Base-by-base conservation (phyloP, 2,797 vertebrate genomes). In the Gallinago nigripennis region DNA sequence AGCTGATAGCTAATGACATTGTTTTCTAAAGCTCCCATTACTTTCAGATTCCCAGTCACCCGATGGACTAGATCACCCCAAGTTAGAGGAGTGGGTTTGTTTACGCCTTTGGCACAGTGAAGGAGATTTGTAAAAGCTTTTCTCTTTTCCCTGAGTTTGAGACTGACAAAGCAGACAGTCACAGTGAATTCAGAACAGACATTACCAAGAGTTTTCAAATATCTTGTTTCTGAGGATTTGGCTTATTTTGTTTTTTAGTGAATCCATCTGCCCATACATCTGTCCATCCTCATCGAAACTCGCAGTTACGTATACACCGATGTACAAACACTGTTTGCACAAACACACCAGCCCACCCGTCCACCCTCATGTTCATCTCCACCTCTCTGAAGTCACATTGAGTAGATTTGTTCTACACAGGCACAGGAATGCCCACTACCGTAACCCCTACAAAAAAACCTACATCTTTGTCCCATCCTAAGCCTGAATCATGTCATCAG, bases 91-190 rank as follows among this genome's bases (percentile, higher is more conserved):
- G 33, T 39, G 45, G 63, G 30, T 79, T 94, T 96, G 79, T 95
- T 97, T 95, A 94, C 45, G 84, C 86, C 92, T 81, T 93, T 77
- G 82, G 92, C 86, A 56, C 18, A 33, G 83, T 64, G 89, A 43
- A 45, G 37, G 41, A 54, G 84, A 65, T 77, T 51, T 83, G 50
- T 75, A 69, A 95, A 95, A 87, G 61, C 77, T 65, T 91, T 94
- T 57, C 54, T 39, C 33, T 50, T 71, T 92, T 86, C 25, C 71
- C 37, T 3, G 27, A 90, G 64, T 82, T 73, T 73, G 56, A 92
- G 37, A 31, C 78, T 1, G 2, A 61, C 86, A 90, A 86, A 94
- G 56, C 73, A 82, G 78, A 53, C 78, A 72, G 81, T 46, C 63
- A 60, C 53, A 50, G 48, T 25, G 71, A 82, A 50, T 87, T 93